Conservation (phyloP, 37 sponge, comb jelly and placozoan species). For the Agelas oroides region DNA sequence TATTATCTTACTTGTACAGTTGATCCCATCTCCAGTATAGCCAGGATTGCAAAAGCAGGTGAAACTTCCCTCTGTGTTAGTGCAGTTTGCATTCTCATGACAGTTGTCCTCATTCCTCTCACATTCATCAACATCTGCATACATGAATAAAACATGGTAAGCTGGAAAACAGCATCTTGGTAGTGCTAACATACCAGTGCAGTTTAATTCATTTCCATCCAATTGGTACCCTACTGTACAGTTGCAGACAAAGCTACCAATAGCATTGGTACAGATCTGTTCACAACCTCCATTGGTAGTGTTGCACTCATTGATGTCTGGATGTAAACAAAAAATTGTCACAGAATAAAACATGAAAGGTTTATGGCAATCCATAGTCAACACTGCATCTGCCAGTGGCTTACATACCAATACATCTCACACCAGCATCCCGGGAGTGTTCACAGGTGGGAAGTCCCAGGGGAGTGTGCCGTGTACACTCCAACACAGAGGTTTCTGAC, state of each 20-base stretch:
- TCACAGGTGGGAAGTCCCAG: too few species aligned
- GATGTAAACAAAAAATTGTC: background rate
- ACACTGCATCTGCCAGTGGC: too few species aligned
- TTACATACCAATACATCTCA: slow-evolving; percentile 17
- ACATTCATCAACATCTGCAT: slow-evolving; percentile 53
- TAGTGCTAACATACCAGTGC: background rate
- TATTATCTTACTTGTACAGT: background rate
- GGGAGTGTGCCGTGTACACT: too few species aligned
- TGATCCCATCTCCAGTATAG: background rate
- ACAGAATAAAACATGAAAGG: too few species aligned
- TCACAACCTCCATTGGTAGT: slow-evolving; percentile 52
- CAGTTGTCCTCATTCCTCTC: background rate
- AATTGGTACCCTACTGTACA: slow-evolving; percentile 37
- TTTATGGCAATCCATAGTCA: background rate
- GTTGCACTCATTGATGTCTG: slow-evolving; percentile 58
- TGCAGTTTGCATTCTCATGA: slow-evolving; percentile 8
- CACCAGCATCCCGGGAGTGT: slow-evolving; percentile 12
- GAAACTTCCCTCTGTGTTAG: slow-evolving; percentile 31
- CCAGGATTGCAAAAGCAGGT: slow-evolving; percentile 7
- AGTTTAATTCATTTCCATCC: slow-evolving; percentile 8
- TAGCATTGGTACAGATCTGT: slow-evolving; percentile 37
- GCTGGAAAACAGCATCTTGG: too few species aligned
- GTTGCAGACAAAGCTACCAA: slow-evolving; percentile 15
- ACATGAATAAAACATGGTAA: background rate
- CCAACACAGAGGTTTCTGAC: too few species aligned